Percentiles rank a stretch among this genome's conserved stretches.
These are phyloP conservation scores for Coendou prehensilis DNA, from an alignment of 2,797 vertebrate genomes.

Conservation along the genomic window DNA sequence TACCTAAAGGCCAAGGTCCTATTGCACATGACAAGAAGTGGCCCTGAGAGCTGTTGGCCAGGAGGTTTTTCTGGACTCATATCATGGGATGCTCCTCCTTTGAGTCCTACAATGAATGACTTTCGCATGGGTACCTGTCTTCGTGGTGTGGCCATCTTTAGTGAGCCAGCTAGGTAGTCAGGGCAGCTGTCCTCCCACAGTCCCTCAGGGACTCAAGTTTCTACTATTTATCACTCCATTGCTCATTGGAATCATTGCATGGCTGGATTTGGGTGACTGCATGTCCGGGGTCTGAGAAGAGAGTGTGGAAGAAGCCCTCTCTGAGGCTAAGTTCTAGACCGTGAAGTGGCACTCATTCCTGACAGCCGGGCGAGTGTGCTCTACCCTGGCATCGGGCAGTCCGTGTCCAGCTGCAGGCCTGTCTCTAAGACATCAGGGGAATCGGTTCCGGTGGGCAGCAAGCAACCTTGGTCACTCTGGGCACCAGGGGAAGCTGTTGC, in stretches of 20 bases:
- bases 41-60: not conserved
- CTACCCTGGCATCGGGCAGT: not conserved
- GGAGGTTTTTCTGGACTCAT: not conserved
- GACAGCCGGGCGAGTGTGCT: not conserved
- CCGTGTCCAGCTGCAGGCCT: rapidly evolving
- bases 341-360: rapidly evolving
- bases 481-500: not conserved
- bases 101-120: not conserved
- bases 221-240: too few relatives aligned
- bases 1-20: not conserved
- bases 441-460: rapidly evolving
- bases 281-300: not conserved
- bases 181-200: not conserved
- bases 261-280: not conserved
- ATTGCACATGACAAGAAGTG: not conserved
- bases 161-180: rapidly evolving
- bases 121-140: rapidly evolving
- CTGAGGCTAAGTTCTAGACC: not conserved
- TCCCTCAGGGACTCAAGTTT: not conserved
- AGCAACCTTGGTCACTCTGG: rapidly evolving
- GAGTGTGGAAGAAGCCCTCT: not conserved
- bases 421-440: not conserved
- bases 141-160: rapidly evolving
- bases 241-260: not conserved
- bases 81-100: not conserved